Base-by-base conservation (phyloP, 2,888 invertebrate genomes). In the Gryllus longicercus region DNA sequence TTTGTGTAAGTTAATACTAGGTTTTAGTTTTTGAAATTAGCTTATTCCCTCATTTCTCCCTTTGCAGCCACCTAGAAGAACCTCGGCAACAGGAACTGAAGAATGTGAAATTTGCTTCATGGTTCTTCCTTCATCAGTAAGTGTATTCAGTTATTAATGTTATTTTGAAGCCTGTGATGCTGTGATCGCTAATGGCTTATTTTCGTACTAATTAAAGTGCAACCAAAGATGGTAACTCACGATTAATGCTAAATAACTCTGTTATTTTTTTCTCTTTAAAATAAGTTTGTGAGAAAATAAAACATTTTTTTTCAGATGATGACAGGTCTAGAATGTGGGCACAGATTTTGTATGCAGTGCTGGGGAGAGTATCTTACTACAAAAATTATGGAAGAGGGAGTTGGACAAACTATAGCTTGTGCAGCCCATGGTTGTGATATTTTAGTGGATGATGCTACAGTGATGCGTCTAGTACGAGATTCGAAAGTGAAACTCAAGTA, bases 351-450 rank as follows among this genome's bases (percentile, higher is more conserved):
- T 88, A 93, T 93, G 84, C 92, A 92, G 83, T 99, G 99, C 87
- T 99, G 99, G 99, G 93, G 94, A 84, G 96, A 96, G 89, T 99
- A 99, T 91, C 91, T 99, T 85, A 97, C 97, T 82, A 97, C 97
- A 82, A 99, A 99, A 91, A 98, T 99, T 85, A 96, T 98, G 93
- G 96, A 97, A 87, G 98, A 98, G 88, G 98, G 98, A 83, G 94
- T 97, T 86, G 96, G 96, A 83, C 95, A 97, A 90, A 97, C 97
- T 79, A 98, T 98, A 87, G 95, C 97, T 82, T 98, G 98, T 88
- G 98, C 98, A 83, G 98, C 97, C 84, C 97, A 96, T 88, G 95
- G 94, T 86, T 99, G 98, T 91, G 96, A 98, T 90, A 97, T 98
- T 87, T 91, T 98, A 85, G 97, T 99, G 81, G 98, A 99, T 88